phyloP scores from a whole-genome alignment of 2,888 invertebrate genomes.

The Harpalus rubripes region DNA sequence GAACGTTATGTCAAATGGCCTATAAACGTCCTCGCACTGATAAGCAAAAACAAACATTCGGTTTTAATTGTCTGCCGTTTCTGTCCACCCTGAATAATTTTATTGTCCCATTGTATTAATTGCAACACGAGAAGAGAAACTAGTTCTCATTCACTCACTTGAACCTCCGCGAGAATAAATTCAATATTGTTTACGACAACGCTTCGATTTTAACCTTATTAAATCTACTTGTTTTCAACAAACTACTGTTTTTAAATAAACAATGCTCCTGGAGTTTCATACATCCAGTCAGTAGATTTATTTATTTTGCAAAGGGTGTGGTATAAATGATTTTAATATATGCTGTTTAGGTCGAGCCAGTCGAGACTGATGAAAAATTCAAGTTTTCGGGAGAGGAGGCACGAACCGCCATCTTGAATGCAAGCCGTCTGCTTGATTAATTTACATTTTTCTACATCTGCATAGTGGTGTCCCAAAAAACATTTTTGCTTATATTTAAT shows the following conservation, averaged over 20 bases:
- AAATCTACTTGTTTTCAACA: not conserved
- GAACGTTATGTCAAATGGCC: slow-evolving; percentile 54
- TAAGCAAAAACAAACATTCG: slow-evolving; percentile 57
- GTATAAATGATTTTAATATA: too few relatives aligned
- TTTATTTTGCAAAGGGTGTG: too few relatives aligned
- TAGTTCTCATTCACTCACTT: slow-evolving; percentile 13
- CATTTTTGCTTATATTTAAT: too few relatives aligned
- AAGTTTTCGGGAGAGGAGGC: too few relatives aligned
- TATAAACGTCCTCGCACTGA: slow-evolving; percentile 61
- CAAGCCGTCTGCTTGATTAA: too few relatives aligned
- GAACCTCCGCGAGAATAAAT: not conserved
- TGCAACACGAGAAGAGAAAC: slow-evolving; percentile 45
- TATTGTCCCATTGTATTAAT: slow-evolving; percentile 51
- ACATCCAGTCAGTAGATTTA: too few relatives aligned
- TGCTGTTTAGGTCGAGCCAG: too few relatives aligned
- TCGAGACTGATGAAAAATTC: too few relatives aligned
- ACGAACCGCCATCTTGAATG: too few relatives aligned
- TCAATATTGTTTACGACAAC: not conserved
- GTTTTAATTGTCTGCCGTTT: slow-evolving; percentile 45
- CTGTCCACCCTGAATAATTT: slow-evolving; percentile 43
- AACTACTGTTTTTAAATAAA: not conserved
- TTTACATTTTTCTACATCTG: too few relatives aligned
- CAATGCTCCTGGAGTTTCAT: not conserved
- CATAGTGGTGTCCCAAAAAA: too few relatives aligned
- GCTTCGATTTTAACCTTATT: not conserved